Evolutionary conservation across 2,888 invertebrate genomes (phyloP), one percentile per base, ranked within the genome.

Genomic region (Drosophila infuscata): DNA sequence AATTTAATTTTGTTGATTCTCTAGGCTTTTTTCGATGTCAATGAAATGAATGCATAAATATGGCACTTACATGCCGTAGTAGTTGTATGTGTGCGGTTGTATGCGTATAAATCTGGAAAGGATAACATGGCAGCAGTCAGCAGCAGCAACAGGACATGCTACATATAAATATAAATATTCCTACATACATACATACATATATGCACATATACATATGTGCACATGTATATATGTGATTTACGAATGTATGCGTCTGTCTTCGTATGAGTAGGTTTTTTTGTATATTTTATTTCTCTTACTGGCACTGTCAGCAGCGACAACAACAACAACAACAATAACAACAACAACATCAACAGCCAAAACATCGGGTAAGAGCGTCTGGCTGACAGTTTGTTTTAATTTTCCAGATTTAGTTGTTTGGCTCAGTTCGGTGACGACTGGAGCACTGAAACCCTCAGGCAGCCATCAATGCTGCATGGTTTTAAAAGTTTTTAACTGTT

Each of bases 341-440:
- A 33, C 38, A 36, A 0, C 35, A 5, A n/a, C 12, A 46, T 38
- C 38, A 48, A 33, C 38, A 46, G 3, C 3, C 67, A 38, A 8
- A 57, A 12, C 51, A 66, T 32, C 20, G 25, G 38, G 57, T 36
- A 35, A 11, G 48, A 56, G 60, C 51, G 74, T 58, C 63, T 68
- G 76, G 70, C 81, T 76, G 78, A 74, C 87, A 79, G 79, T 90
- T 83, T 82, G 76, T 86, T 90, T 89, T 77, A 85, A 88, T 90
- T 88, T 86, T 51, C 76, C 81, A 81, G 77, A 88, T 86, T 88
- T 86, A 86, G 83, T 80, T 81, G 74, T 74, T 73, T 76, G 70
- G 61, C 64, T 68, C 62, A 63, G 76, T 71, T 70, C 70, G 66
- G 52, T 60, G 70, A 73, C 67, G 59, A 64, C 66, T 79, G 70